Percentiles rank a stretch among this genome's conserved stretches.
phyloP scores from a whole-genome alignment of 2,797 vertebrate genomes.

The Chaunax sp. region DNA sequence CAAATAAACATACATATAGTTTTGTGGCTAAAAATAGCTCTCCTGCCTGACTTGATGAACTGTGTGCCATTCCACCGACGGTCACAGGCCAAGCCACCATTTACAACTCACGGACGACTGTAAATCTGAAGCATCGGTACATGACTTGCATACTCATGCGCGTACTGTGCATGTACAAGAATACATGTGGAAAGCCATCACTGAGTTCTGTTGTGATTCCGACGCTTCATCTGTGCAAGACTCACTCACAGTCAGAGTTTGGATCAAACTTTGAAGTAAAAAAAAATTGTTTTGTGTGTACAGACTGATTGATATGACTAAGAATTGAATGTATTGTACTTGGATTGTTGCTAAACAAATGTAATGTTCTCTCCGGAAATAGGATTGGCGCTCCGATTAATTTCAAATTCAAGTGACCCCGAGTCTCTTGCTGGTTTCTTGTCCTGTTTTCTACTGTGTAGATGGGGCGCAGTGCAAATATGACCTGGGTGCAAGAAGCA shows the following conservation, averaged over 20 bases:
- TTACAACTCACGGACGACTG: slow-evolving; percentile 33
- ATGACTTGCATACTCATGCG: slow-evolving; percentile 4
- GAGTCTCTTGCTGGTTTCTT: slow-evolving; percentile 14
- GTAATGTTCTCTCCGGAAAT: slow-evolving; percentile 44
- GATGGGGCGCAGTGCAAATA: slow-evolving; percentile 43
- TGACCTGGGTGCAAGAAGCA: slow-evolving; percentile 11
- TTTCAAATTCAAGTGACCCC: slow-evolving; percentile 28
- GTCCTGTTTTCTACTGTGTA: slow-evolving; percentile 72
- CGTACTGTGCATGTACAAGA: slow-evolving; percentile 50
- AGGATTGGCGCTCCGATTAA: slow-evolving; percentile 47
- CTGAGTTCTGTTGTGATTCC: slow-evolving; percentile 20
- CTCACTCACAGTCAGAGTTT: slow-evolving; percentile 14
- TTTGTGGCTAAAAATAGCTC: slow-evolving; percentile 54
- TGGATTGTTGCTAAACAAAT: slow-evolving; percentile 68
- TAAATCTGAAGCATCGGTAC: slow-evolving; percentile 30
- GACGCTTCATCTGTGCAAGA: background rate
- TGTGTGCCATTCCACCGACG: slow-evolving; percentile 48
- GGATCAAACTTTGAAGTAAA: slow-evolving; percentile 13
- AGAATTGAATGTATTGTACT: slow-evolving; percentile 76
- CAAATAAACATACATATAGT: slow-evolving; percentile 39
- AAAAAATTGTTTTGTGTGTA: slow-evolving; percentile 36
- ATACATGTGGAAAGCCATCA: slow-evolving; percentile 12
- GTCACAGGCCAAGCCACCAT: slow-evolving; percentile 36
- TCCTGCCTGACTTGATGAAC: slow-evolving; percentile 46
- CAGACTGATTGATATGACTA: slow-evolving; percentile 53